Evolutionary conservation across 1,140 invertebrate genomes (phyloP), one percentile per base, ranked within the genome.

Genomic region (Zeugodacus cucurbitae): DNA sequence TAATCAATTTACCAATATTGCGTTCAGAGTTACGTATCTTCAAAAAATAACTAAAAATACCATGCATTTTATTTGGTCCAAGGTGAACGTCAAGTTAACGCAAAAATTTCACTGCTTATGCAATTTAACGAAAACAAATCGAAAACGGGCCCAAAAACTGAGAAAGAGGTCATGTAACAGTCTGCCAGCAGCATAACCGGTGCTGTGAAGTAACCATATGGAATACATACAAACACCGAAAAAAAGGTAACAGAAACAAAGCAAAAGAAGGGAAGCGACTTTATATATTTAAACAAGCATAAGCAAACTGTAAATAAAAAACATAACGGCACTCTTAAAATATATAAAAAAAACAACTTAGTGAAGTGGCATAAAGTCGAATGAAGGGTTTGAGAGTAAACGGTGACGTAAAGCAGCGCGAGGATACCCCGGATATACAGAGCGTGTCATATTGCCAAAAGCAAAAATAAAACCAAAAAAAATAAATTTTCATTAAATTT

Each of bases 31-130:
- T 32, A 67, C 10, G n/a, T 8, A 67, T 32, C 34, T n/a, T 26
- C 58, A 20, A 6, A 59, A 59, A 54, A 54, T 54, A 54, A 20
- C 34, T 37, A 74, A 34, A 34, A 67, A 37, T 74, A 34, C 67
- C 67, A 22, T 11, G 1, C 34, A 1, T 14, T 37, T 74, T 41
- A 74, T 74, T 74, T 34, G 67, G 67, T 37, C 67, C 67, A 74
- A 74, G 67, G 67, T 74, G 67, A 74, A 74, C 67, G 67, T 74
- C 14, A 37, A 74, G 32, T 20, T 41, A 17, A 20, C 34, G 32
- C 67, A 74, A 74, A 70, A 74, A 74, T 74, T 74, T 74, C 67
- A 22, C 67, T 22, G 14, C 67, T 74, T 74, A 74, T 37, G 67
- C 67, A 74, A 74, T 37, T 20, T 37, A 41, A 34, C 34, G 17